phyloP scores from a whole-genome alignment of 2,888 invertebrate species.

The Harpalus rufipes region DNA sequence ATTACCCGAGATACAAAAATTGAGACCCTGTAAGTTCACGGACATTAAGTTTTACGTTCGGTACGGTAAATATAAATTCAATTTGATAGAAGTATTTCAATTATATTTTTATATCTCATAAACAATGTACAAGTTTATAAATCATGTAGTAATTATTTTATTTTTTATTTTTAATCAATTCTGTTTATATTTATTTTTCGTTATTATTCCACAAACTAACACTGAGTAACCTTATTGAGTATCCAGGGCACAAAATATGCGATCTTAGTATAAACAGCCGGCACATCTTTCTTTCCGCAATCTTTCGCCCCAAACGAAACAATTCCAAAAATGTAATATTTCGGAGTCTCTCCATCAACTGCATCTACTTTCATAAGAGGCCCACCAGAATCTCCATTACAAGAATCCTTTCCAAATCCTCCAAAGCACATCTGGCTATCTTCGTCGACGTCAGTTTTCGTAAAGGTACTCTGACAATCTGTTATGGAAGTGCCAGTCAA shows the following conservation, averaged over 20 bases:
- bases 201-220: not conserved
- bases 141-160: too few relatives aligned
- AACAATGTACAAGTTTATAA: too few relatives aligned
- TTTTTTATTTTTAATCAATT: too few relatives aligned
- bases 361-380: constrained; percentile 78
- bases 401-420: constrained; percentile 81
- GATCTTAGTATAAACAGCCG: constrained; percentile 82
- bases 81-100: too few relatives aligned
- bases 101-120: too few relatives aligned
- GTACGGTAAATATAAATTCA: too few relatives aligned
- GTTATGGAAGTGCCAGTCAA: constrained; percentile 72
- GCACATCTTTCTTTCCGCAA: constrained; percentile 79
- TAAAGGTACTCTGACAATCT: constrained; percentile 70
- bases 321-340: constrained; percentile 80
- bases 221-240: constrained; percentile 76
- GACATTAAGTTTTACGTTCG: too few relatives aligned
- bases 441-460: constrained; percentile 43
- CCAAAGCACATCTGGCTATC: constrained; percentile 74
- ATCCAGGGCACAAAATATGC: constrained; percentile 81
- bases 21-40: too few relatives aligned
- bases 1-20: too few relatives aligned
- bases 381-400: constrained; percentile 83
- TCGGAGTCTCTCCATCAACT: constrained; percentile 73
- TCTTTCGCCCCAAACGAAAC: constrained; percentile 80
- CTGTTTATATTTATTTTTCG: too few relatives aligned